Evolutionary conservation across 1,140 invertebrate genomes (phyloP).

Genomic region (Bombus haemorrhoidalis): DNA sequence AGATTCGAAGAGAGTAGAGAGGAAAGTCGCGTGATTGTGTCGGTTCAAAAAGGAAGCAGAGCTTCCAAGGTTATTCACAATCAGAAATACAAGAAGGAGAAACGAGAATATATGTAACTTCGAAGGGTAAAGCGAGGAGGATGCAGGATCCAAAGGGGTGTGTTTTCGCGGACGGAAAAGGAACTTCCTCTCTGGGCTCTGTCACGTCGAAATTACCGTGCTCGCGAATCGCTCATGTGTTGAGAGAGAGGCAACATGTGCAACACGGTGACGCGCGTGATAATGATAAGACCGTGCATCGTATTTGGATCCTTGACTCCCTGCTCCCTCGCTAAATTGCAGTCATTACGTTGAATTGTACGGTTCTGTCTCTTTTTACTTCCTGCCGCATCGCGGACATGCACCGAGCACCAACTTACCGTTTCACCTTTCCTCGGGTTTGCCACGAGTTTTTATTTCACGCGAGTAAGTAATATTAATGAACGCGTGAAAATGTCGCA

Average conservation of each 20-base stretch:
- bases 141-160: background rate
- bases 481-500: no score
- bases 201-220: slow-evolving; percentile 29
- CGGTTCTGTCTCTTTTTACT: background rate
- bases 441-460: no score
- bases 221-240: background rate
- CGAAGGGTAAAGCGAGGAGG: background rate
- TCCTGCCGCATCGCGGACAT: background rate
- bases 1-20: background rate
- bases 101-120: no score
- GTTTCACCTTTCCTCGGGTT: no score
- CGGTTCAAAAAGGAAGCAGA: slow-evolving; percentile 35
- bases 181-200: slow-evolving; percentile 16
- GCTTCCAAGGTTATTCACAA: background rate
- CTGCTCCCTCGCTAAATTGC: background rate
- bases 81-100: background rate
- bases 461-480: no score
- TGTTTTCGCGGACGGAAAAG: background rate
- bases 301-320: slow-evolving; percentile 37
- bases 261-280: background rate
- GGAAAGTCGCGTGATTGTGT: slow-evolving; percentile 38
- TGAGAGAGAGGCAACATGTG: background rate
- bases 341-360: slow-evolving; percentile 15
- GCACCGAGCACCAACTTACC: background rate
- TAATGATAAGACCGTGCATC: background rate